Percentiles rank a stretch among this genome's conserved stretches.
Evolutionary conservation across 2,797 vertebrate species (phyloP).

Genomic region (Lerista edwardsae): DNA sequence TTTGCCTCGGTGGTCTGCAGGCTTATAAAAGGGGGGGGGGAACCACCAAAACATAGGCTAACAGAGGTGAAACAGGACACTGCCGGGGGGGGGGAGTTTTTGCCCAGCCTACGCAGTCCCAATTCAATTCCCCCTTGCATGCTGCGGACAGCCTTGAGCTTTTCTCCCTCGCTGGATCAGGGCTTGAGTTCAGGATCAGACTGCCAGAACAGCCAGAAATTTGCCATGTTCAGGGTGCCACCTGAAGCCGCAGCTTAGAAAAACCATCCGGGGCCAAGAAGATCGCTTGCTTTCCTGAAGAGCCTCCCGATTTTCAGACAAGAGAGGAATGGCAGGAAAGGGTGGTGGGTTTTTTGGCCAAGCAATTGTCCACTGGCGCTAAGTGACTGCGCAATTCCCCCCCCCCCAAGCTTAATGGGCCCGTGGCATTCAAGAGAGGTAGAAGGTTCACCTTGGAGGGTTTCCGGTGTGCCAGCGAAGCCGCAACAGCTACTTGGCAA

Average conservation of each 20-base stretch:
- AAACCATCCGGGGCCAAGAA: background rate
- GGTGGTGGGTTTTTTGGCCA: background rate
- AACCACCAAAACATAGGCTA: too few species aligned
- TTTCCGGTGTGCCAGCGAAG: background rate
- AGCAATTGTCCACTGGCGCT: background rate
- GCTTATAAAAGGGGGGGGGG: too few species aligned
- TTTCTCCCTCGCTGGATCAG: background rate
- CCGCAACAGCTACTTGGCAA: background rate
- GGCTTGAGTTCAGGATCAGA: background rate
- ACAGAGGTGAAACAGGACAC: background rate
- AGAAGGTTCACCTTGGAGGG: constrained; percentile 12
- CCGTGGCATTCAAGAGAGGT: background rate
- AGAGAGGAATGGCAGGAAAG: background rate
- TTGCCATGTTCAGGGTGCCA: too few species aligned
- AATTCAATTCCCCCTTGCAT: background rate
- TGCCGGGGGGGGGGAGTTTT: background rate
- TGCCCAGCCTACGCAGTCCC: background rate
- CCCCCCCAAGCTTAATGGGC: background rate
- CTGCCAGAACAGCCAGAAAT: too few species aligned
- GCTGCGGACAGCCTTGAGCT: too few species aligned
- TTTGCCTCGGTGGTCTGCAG: too few species aligned
- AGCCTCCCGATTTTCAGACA: too few species aligned
- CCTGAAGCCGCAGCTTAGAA: too few species aligned
- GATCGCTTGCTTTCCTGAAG: too few species aligned
- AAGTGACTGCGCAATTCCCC: background rate